These are phyloP conservation scores for Emydocephalus ijimae DNA, from an alignment of 2,113 vertebrate species.

Conservation along the genomic window DNA sequence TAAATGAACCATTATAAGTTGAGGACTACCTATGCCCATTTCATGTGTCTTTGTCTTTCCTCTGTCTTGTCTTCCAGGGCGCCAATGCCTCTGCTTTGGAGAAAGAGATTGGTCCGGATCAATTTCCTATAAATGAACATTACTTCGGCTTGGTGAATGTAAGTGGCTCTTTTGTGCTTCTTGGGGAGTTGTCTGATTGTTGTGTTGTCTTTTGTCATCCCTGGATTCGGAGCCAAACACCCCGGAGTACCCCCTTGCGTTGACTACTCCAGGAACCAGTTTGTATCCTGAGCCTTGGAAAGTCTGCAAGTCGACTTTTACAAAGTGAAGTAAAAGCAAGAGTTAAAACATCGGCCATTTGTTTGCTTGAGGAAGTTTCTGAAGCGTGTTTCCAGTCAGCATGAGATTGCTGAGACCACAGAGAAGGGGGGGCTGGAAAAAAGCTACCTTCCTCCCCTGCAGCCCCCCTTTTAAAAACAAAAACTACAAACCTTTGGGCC, in stretches of 20 bases:
- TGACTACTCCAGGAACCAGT: not conserved
- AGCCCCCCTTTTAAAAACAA: not conserved
- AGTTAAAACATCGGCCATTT: not conserved
- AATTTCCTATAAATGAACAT: constrained; percentile 93
- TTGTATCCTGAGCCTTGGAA: not conserved
- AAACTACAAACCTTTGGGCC: not conserved
- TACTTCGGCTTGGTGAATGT: constrained; percentile 94
- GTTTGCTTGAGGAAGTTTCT: not conserved
- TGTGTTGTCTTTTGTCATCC: not conserved
- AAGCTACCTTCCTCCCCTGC: not conserved
- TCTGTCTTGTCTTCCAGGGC: constrained; percentile 71
- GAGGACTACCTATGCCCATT: not conserved
- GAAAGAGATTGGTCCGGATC: constrained; percentile 96
- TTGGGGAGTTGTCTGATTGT: not conserved
- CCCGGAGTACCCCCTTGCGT: not conserved
- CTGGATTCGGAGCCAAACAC: not conserved
- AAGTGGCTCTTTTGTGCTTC: constrained; percentile 57
- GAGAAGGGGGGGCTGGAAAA: not conserved
- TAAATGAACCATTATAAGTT: not conserved
- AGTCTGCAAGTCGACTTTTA: not conserved
- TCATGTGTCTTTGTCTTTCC: not conserved
- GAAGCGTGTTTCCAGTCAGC: not conserved
- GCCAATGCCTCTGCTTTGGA: constrained; percentile 97
- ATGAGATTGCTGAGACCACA: not conserved
- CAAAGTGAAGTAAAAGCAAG: not conserved